phyloP scores from a whole-genome alignment of 2,797 vertebrate species.

The Brachyrhaphis roseni region DNA sequence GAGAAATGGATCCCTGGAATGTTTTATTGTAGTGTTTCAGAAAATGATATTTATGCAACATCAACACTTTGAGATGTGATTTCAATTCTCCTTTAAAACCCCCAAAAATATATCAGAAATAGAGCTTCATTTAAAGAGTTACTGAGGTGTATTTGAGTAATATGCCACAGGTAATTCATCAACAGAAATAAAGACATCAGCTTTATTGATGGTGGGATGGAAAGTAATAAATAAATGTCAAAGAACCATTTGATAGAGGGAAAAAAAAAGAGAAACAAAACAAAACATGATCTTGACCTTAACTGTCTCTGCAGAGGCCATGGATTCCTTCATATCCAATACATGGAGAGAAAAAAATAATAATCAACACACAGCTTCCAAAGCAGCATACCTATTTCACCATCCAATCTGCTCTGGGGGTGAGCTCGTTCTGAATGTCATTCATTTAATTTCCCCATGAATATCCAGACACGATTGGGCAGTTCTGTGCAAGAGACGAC shows the following conservation, averaged over 20 bases:
- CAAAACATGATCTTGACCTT: slow-evolving; percentile 46
- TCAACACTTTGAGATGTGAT: not conserved
- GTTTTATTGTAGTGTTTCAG: not conserved
- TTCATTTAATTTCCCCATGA: slow-evolving; percentile 81
- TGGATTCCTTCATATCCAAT: slow-evolving; percentile 60
- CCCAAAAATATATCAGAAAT: not conserved
- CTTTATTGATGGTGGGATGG: not conserved
- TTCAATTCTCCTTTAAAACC: not conserved
- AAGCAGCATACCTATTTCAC: slow-evolving; percentile 64
- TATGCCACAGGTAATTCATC: not conserved
- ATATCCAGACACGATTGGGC: slow-evolving; percentile 74
- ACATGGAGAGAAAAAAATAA: slow-evolving; percentile 34
- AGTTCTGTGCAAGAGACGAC: slow-evolving; percentile 73
- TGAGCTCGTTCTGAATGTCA: slow-evolving; percentile 69
- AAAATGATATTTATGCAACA: not conserved
- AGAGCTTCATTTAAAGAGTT: not conserved
- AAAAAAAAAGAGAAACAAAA: not conserved
- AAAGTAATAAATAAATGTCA: not conserved
- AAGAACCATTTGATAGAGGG: not conserved
- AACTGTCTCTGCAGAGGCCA: slow-evolving; percentile 58
- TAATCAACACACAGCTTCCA: slow-evolving; percentile 68
- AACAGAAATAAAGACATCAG: not conserved
- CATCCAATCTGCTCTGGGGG: slow-evolving; percentile 66
- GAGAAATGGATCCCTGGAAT: not conserved
- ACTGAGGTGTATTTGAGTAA: not conserved